phyloP scores from a whole-genome alignment of 37 sponge, comb jelly and placozoan species.

The Aplysina aerophoba region DNA sequence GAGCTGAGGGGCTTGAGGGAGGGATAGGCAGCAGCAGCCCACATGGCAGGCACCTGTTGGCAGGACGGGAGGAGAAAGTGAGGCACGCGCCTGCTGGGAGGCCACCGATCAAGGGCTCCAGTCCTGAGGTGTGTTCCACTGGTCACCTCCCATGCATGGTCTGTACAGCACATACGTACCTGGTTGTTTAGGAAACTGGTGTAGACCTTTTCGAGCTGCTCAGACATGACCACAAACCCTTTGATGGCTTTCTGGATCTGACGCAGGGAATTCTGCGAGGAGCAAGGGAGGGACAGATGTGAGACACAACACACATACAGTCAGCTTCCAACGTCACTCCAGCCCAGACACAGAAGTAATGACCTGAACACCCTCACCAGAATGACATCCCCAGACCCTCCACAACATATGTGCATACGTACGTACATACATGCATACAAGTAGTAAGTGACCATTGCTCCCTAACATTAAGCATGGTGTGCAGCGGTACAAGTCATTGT shows the following conservation, averaged over 20 bases:
- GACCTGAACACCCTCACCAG: too few species aligned
- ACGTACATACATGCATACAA: not conserved
- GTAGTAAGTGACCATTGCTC: too few species aligned
- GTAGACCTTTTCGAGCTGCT: conserved; percentile 93
- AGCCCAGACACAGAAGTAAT: too few species aligned
- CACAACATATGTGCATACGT: not conserved
- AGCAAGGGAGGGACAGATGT: not conserved
- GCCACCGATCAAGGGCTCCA: too few species aligned
- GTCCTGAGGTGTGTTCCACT: too few species aligned
- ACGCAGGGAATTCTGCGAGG: conserved; percentile 70
- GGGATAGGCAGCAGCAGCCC: conserved; percentile 98
- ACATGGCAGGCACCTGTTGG: conserved; percentile 83
- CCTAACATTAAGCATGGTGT: too few species aligned
- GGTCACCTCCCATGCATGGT: too few species aligned
- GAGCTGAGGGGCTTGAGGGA: conserved; percentile 95
- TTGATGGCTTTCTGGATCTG: conserved; percentile 98
- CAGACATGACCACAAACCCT: conserved; percentile 98
- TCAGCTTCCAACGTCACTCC: too few species aligned
- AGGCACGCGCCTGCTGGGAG: not conserved
- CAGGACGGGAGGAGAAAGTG: not conserved
- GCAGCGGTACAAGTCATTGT: too few species aligned
- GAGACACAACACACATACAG: not conserved
- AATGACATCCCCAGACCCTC: too few species aligned
- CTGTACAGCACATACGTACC: too few species aligned
- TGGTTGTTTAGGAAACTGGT: conserved; percentile 91